Evolutionary conservation across 2,797 vertebrate species (phyloP), one percentile per base, ranked within the genome.

Genomic region (Tenualosa ilisha): DNA sequence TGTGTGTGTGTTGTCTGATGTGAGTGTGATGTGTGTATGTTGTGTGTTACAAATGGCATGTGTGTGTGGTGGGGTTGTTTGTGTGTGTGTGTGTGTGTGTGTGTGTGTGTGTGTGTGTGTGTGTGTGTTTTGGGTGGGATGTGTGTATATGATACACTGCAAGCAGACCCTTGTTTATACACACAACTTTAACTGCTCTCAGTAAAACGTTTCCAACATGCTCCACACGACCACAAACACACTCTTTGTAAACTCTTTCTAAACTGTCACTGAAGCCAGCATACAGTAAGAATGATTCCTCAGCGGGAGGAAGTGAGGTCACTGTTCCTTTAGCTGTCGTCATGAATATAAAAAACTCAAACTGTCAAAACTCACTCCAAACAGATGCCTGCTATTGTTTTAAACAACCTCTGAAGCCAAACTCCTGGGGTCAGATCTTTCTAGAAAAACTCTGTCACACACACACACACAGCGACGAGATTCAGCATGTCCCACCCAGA

Each of bases 401-500:
- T 11, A 40, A 72, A 31, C n/a, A 31, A 17, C 31, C 26, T 40
- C 37, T 6, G 26, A 37, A 17, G 37, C 0, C 24, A 68, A 40
- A 75, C 68, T 40, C 72, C 72, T 46, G 40, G 22, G 72, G 17
- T 13, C 31, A 20, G 2, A 75, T 20, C 13, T 75, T 75, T 75
- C 68, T 75, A 43, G 68, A 75, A 20, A 75, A 13, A 37, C 2
- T 3, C 15, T 75, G 6, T 0, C 20, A 20, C 72, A 46, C 46
- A 51, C 46, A 43, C 17, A 90, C 84, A 86, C 59, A 86, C 72
- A 86, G 85, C 82, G 86, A 92, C 93, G 15, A 20, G 94, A 92
- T 89, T 7, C 20, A 86, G 93, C 94, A 94, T 84, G 94, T n/a
- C 89, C 6, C 0, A 7, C 90, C 94, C 93, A 90, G 93, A 94